These are phyloP conservation scores for Knipowitschia caucasica DNA, from an alignment of 2,797 vertebrate genomes.

Conservation along the genomic window DNA sequence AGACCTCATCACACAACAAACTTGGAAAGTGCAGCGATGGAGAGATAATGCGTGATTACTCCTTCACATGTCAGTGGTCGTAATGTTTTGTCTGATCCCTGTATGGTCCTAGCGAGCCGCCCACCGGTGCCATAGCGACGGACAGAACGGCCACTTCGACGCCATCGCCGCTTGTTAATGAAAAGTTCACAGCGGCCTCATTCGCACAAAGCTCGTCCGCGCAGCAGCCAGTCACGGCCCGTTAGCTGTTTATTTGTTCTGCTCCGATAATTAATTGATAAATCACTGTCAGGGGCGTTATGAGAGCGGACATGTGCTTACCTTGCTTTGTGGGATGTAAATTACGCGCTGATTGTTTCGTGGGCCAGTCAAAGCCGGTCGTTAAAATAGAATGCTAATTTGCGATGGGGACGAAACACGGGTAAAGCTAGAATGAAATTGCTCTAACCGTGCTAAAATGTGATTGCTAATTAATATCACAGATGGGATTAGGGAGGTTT, in stretches of 20 bases:
- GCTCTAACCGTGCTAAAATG: not conserved
- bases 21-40: not conserved
- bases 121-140: not conserved
- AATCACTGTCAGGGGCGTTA: conserved; percentile 56
- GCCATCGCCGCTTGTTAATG: conserved; percentile 43
- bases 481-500: no score
- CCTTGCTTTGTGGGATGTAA: conserved; percentile 48
- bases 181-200: conserved; percentile 33
- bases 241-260: conserved; percentile 50
- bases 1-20: no score
- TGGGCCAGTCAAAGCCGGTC: conserved; percentile 22
- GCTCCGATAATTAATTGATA: conserved; percentile 55
- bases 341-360: conserved; percentile 39
- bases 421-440: not conserved
- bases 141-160: not conserved
- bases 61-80: not conserved
- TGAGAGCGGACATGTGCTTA: conserved; percentile 56
- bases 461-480: no score
- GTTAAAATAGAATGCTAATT: not conserved
- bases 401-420: not conserved
- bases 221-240: conserved; percentile 29
- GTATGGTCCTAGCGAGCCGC: no score
- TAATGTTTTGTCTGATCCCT: not conserved
- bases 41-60: not conserved
- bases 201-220: conserved; percentile 29